Evolutionary conservation across 1,140 invertebrate genomes (phyloP), one percentile per base, ranked within the genome.

Genomic region (Bombus sibiricus): DNA sequence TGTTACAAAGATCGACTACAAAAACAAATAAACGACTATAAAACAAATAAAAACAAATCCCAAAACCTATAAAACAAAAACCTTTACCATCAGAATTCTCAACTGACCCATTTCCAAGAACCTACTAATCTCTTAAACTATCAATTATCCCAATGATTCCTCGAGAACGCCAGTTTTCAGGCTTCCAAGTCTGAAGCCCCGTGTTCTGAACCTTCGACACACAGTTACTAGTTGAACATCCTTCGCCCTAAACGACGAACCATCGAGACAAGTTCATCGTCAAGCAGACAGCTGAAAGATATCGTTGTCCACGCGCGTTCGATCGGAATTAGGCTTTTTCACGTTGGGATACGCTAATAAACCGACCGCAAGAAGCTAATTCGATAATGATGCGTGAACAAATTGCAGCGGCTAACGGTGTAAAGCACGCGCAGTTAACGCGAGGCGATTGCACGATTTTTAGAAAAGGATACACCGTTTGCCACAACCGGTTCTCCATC

Each of bases 331-430:
- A 53, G 78, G 25, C n/a, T 80, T 69, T 69, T 69, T 69, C 64
- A 28, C 9, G 78, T 43, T 68, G 15, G 25, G 15, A 41, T 25
- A 39, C n/a, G 62, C 62, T 53, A 69, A 69, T 66, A 66, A 80
- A n/a, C 41, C 79, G 34, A 5, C 2, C 13, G 66, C 47, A 81
- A 81, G 68, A 81, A 81, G 47, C 47, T 81, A 81, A 81, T 72
- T 81, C 79, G 79, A 81, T 81, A 81, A 81, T 71, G 71, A 74
- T 43, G 81, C 81, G 57, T n/a, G 81, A 64, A 75, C 69, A 73
- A 82, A 82, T 74, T 82, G 81, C 81, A 64, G 12, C 37, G 69
- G 15, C 32, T 82, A 75, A 82, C 72, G 81, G 69, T 73, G 81
- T 59, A 62, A 64, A 59, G 18, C 10, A 32, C 53, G 80, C 34